Evolutionary conservation across 2,797 vertebrate genomes (phyloP).

Genomic region (Leuciscus waleckii): DNA sequence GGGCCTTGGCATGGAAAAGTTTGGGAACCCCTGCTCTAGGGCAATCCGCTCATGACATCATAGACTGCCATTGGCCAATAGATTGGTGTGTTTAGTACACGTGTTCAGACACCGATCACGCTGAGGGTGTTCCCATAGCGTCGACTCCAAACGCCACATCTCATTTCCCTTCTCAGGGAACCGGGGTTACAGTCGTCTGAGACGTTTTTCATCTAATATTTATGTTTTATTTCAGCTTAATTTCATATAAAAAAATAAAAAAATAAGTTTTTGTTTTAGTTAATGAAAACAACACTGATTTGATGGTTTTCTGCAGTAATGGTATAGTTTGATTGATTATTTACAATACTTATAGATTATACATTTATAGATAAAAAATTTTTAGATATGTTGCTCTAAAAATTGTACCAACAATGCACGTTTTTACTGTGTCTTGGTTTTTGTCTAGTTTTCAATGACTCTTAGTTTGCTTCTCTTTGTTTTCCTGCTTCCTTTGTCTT

Average conservation of each 20-base stretch:
- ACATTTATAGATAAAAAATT: neutral
- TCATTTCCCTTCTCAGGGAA: no score
- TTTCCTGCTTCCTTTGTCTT: neutral
- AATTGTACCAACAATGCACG: neutral
- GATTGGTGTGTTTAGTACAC: neutral
- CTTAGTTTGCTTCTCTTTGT: neutral
- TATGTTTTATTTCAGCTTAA: neutral
- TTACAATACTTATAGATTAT: neutral
- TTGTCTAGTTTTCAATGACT: no score
- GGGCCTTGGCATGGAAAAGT: no score
- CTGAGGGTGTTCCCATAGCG: neutral
- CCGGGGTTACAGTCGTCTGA: neutral
- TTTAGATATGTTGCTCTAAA: neutral
- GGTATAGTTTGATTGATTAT: neutral
- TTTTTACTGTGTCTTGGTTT: no score
- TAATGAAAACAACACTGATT: neutral
- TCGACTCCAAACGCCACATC: no score
- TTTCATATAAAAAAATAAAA: no score
- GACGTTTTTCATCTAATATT: neutral
- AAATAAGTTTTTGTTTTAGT: neutral
- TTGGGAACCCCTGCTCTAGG: no score
- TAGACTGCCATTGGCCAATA: neutral
- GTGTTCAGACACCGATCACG: neutral
- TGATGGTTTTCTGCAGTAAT: neutral
- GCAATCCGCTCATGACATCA: neutral